Percentiles rank a stretch among this genome's conserved stretches.
Evolutionary conservation across 2,113 vertebrate genomes (phyloP).

Genomic region (Rallus limicola): DNA sequence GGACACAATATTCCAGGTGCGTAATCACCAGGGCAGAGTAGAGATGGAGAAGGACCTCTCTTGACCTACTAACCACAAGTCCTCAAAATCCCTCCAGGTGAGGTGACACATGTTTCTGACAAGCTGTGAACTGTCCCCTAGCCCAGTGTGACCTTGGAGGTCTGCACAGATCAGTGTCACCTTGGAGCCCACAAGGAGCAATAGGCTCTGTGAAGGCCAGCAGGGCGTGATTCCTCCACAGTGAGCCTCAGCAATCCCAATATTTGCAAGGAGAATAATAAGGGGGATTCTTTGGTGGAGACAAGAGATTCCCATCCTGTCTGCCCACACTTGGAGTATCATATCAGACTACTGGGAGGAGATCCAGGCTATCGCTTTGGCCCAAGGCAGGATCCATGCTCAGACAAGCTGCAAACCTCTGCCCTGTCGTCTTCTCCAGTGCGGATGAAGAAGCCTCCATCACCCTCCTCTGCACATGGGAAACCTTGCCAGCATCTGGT

Average conservation of each 20-base stretch:
- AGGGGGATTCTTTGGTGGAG: not conserved
- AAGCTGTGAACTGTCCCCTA: not conserved
- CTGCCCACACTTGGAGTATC: not conserved
- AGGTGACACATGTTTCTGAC: not conserved
- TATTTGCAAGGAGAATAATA: not conserved
- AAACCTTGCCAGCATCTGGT: not conserved
- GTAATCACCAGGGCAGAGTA: no score
- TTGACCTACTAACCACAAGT: not conserved
- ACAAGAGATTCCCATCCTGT: not conserved
- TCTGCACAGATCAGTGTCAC: not conserved
- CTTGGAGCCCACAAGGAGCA: not conserved
- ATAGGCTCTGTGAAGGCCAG: not conserved
- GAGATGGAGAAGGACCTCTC: no score
- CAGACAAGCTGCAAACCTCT: not conserved
- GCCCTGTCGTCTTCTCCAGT: not conserved
- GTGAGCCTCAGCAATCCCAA: not conserved
- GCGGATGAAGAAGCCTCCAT: not conserved
- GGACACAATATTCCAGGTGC: no score
- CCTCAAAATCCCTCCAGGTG: not conserved
- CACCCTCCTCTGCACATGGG: not conserved
- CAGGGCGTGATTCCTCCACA: not conserved
- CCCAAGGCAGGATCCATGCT: accelerated
- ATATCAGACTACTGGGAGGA: not conserved
- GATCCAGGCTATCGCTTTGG: not conserved
- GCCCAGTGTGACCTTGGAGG: not conserved